A percentile compares a stretch with the other conserved stretches of the same genome.
Conservation (phyloP, 1,140 invertebrate species). For the Trichonephila inaurata region DNA sequence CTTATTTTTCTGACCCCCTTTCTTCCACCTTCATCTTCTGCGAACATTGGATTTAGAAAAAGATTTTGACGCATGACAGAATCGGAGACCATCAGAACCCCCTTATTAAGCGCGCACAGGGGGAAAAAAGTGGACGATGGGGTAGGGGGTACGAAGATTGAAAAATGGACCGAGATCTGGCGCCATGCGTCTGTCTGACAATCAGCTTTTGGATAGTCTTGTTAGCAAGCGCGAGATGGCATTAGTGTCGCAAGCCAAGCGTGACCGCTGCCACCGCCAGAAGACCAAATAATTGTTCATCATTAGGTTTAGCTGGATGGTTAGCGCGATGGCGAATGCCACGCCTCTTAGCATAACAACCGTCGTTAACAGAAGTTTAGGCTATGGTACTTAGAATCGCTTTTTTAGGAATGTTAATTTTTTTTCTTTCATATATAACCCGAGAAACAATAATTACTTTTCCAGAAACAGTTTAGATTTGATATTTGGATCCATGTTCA, state of each 20-base stretch:
- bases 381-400: slow-evolving; percentile 52
- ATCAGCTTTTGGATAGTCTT: slow-evolving; percentile 70
- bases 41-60: slow-evolving; percentile 60
- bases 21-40: slow-evolving; percentile 11
- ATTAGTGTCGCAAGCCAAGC: slow-evolving; percentile 73
- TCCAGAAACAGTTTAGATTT: slow-evolving; percentile 63
- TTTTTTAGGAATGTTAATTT: slow-evolving; percentile 59
- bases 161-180: slow-evolving; percentile 66
- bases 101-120: slow-evolving; percentile 55
- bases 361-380: slow-evolving; percentile 67
- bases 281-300: slow-evolving; percentile 75
- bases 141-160: slow-evolving; percentile 49
- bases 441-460: slow-evolving; percentile 61
- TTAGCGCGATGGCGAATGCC: slow-evolving; percentile 57
- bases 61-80: slow-evolving; percentile 71
- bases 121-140: slow-evolving; percentile 45
- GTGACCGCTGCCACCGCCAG: slow-evolving; percentile 66
- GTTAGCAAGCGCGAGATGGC: slow-evolving; percentile 74
- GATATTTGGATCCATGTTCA: slow-evolving; percentile 43
- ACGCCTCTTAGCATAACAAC: slow-evolving; percentile 62
- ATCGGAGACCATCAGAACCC: slow-evolving; percentile 61
- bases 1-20: not conserved
- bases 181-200: slow-evolving; percentile 69
- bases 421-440: slow-evolving; percentile 62
- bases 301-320: slow-evolving; percentile 72